These are phyloP conservation scores for Cryptophagus acutangulus DNA, from an alignment of 2,888 invertebrate species.

Conservation along the genomic window DNA sequence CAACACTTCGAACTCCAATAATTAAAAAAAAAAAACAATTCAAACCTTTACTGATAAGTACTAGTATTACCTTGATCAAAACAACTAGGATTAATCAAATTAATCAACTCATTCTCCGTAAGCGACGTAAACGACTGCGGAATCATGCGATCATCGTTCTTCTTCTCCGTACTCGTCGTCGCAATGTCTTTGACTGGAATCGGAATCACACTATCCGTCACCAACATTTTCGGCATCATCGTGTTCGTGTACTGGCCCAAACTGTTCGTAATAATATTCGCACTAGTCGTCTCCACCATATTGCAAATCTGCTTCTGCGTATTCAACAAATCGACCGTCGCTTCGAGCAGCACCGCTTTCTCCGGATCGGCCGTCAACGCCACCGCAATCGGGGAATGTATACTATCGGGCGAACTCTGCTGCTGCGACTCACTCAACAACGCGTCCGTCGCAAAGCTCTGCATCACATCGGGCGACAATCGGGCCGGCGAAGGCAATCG, in stretches of 20 bases:
- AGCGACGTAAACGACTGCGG: constrained; percentile 74
- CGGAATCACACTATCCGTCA: constrained; percentile 31
- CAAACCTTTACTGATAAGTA: constrained; percentile 13
- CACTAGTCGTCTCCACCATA: constrained; percentile 29
- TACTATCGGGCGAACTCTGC: constrained; percentile 37
- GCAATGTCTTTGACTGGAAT: constrained; percentile 37
- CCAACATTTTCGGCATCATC: constrained; percentile 12
- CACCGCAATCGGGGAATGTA: constrained; percentile 26
- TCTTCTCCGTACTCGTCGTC: constrained; percentile 38
- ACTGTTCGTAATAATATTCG: constrained; percentile 21
- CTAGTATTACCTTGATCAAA: constrained; percentile 69
- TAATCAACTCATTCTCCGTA: constrained; percentile 83
- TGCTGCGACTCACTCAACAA: constrained; percentile 35
- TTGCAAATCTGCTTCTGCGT: constrained; percentile 58
- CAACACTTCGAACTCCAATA: no score
- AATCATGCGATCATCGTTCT: constrained; percentile 54
- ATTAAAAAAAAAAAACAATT: no score
- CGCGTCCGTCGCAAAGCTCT: constrained; percentile 38
- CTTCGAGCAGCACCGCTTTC: constrained; percentile 71
- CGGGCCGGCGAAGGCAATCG: constrained; percentile 43
- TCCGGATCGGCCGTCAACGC: constrained; percentile 56
- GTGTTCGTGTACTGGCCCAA: constrained; percentile 12
- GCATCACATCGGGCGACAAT: constrained; percentile 59
- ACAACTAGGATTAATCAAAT: constrained; percentile 84
- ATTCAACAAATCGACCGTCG: constrained; percentile 66